These are phyloP conservation scores for Priocnemis perturbator DNA, from an alignment of 2,888 invertebrate genomes.

Conservation along the genomic window DNA sequence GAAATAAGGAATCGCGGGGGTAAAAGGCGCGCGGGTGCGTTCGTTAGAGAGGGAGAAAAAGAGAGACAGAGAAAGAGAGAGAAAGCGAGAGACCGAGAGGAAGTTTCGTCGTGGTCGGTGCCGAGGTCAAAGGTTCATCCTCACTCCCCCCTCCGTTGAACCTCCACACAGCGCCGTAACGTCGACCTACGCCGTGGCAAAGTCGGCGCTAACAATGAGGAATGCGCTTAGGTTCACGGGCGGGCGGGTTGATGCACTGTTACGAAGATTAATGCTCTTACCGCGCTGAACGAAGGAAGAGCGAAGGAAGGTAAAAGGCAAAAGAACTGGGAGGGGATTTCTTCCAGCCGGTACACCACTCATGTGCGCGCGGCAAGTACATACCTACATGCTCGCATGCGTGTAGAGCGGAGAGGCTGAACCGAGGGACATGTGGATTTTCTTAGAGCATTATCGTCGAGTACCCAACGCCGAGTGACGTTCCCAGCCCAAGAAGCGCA, in stretches of 20 bases:
- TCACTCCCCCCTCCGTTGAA: slow-evolving; percentile 32
- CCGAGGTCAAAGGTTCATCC: slow-evolving; percentile 58
- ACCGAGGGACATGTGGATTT: slow-evolving; percentile 34
- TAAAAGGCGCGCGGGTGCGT: neutral
- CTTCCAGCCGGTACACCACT: slow-evolving; percentile 15
- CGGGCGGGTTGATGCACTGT: slow-evolving; percentile 53
- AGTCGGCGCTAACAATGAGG: slow-evolving; percentile 54
- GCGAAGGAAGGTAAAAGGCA: slow-evolving; percentile 30
- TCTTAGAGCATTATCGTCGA: slow-evolving; percentile 20
- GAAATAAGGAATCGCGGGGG: too few species aligned
- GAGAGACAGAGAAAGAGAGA: slow-evolving; percentile 6
- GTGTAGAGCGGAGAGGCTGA: neutral
- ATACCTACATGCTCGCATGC: neutral
- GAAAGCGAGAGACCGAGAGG: slow-evolving; percentile 32
- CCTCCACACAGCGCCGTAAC: slow-evolving; percentile 8
- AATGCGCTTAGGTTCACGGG: slow-evolving; percentile 48
- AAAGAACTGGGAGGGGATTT: slow-evolving; percentile 41
- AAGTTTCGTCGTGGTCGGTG: slow-evolving; percentile 56
- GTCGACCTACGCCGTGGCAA: slow-evolving; percentile 24
- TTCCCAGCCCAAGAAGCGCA: neutral
- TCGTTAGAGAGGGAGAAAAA: too few species aligned
- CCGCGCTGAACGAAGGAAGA: slow-evolving; percentile 19
- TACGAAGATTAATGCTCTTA: slow-evolving; percentile 57
- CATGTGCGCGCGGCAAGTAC: slow-evolving; percentile 6
- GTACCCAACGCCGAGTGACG: slow-evolving; percentile 3